phyloP scores from a whole-genome alignment of 2,888 invertebrate species.

The Leucoma salicis region DNA sequence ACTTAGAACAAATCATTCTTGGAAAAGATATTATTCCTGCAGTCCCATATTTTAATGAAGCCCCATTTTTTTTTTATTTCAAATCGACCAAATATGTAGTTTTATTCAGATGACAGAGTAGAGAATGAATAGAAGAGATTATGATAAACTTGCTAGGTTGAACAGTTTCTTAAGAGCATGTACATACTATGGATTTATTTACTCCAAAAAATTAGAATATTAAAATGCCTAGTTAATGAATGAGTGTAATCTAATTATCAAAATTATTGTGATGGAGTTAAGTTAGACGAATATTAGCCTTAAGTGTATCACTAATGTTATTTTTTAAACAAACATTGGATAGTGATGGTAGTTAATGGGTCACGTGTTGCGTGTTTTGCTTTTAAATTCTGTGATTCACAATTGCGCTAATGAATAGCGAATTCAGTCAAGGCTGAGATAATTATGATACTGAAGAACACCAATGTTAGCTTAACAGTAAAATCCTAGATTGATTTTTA shows the following conservation, averaged over 20 bases:
- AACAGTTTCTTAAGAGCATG: slow-evolving; percentile 56
- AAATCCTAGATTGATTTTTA: background rate
- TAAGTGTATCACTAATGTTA: slow-evolving; percentile 64
- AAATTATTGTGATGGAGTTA: slow-evolving; percentile 35
- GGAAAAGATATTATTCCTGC: too few species aligned
- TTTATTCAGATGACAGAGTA: slow-evolving; percentile 1
- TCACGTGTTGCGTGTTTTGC: slow-evolving; percentile 12
- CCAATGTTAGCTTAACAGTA: slow-evolving; percentile 4
- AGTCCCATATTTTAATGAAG: too few species aligned
- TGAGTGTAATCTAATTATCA: slow-evolving; percentile 40
- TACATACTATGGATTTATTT: slow-evolving; percentile 61
- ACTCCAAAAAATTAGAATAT: slow-evolving; percentile 63
- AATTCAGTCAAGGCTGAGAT: slow-evolving; percentile 6
- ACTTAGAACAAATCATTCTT: too few species aligned
- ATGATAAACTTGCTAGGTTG: slow-evolving; percentile 56
- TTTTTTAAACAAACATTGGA: slow-evolving; percentile 40
- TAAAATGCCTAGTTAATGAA: slow-evolving; percentile 37
- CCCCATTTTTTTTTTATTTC: too few species aligned
- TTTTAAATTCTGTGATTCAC: slow-evolving; percentile 16
- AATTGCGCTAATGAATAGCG: slow-evolving; percentile 6
- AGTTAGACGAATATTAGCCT: slow-evolving; percentile 30
- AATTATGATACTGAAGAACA: slow-evolving; percentile 8
- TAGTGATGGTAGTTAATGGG: slow-evolving; percentile 21
- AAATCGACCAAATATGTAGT: slow-evolving; percentile 6
- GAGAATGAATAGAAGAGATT: too few species aligned